Evolutionary conservation across 2,888 invertebrate species (phyloP).

Genomic region (Drosophila ustulata): DNA sequence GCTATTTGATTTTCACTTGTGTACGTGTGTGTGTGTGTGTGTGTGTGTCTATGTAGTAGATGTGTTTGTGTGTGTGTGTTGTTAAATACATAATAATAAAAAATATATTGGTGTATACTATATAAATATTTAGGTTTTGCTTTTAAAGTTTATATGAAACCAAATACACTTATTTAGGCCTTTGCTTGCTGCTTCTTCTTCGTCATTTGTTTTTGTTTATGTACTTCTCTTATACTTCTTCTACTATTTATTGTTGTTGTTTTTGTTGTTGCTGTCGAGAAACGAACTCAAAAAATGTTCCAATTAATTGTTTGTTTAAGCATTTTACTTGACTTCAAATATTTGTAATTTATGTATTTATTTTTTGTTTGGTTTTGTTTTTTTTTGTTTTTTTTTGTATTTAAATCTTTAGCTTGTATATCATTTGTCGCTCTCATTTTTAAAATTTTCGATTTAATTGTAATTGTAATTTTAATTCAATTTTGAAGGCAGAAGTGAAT

Average conservation of each 20-base stretch:
- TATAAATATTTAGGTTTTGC: slow-evolving; percentile 61
- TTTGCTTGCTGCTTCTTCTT: slow-evolving; percentile 25
- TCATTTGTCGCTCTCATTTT: slow-evolving; percentile 20
- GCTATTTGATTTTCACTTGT: slow-evolving; percentile 64
- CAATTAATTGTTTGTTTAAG: slow-evolving; percentile 8
- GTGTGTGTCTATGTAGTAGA: slow-evolving; percentile 3
- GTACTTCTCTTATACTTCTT: background rate
- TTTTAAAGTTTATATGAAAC: slow-evolving; percentile 71
- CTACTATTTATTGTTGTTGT: slow-evolving; percentile 14
- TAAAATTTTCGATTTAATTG: slow-evolving; percentile 17
- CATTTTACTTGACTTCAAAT: slow-evolving; percentile 2
- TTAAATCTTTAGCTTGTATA: slow-evolving; percentile 19
- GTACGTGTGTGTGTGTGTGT: slow-evolving; percentile 17
- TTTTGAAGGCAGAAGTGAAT: slow-evolving; percentile 64
- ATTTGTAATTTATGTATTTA: background rate
- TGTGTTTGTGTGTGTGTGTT: slow-evolving; percentile 15
- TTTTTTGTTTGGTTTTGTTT: no score
- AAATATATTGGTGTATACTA: slow-evolving; percentile 66
- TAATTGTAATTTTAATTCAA: slow-evolving; percentile 19
- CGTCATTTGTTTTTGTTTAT: no score
- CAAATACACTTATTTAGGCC: slow-evolving; percentile 72
- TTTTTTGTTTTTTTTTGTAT: no score
- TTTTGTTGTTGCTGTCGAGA: slow-evolving; percentile 8
- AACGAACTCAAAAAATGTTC: slow-evolving; percentile 12
- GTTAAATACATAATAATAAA: slow-evolving; percentile 73